phyloP scores from a whole-genome alignment of 2,888 invertebrate species.

The Siphlonurus alternatus region DNA sequence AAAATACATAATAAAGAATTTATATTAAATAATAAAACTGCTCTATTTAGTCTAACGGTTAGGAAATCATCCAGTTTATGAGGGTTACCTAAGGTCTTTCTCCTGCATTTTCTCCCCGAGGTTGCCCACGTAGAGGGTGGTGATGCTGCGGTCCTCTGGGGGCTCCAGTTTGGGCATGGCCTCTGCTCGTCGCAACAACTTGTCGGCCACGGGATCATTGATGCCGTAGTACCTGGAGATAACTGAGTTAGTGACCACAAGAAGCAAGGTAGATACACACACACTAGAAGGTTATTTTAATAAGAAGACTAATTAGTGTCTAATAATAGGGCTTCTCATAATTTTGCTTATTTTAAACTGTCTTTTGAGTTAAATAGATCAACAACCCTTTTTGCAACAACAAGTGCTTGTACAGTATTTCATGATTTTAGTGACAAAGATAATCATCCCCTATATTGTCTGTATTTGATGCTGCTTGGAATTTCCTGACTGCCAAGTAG shows the following conservation, averaged over 20 bases:
- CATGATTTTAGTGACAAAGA: constrained; percentile 14
- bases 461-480: too few species aligned
- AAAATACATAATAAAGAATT: too few species aligned
- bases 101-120: constrained; percentile 76
- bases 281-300: background rate
- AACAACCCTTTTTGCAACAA: too few species aligned
- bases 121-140: constrained; percentile 95
- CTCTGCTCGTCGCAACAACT: constrained; percentile 72
- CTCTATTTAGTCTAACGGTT: too few species aligned
- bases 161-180: constrained; percentile 89
- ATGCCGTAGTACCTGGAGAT: constrained; percentile 65
- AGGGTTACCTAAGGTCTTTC: constrained; percentile 60
- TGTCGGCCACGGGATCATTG: constrained; percentile 93
- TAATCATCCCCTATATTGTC: too few species aligned
- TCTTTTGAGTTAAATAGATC: too few species aligned
- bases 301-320: background rate
- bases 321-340: too few species aligned
- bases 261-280: background rate
- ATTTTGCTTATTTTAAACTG: too few species aligned
- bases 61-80: too few species aligned
- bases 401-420: constrained; percentile 11
- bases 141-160: constrained; percentile 90
- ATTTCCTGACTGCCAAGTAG: too few species aligned
- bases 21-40: too few species aligned
- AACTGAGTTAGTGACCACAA: background rate